phyloP scores from a whole-genome alignment of 2,797 vertebrate species.

The Gymnodraco acuticeps region DNA sequence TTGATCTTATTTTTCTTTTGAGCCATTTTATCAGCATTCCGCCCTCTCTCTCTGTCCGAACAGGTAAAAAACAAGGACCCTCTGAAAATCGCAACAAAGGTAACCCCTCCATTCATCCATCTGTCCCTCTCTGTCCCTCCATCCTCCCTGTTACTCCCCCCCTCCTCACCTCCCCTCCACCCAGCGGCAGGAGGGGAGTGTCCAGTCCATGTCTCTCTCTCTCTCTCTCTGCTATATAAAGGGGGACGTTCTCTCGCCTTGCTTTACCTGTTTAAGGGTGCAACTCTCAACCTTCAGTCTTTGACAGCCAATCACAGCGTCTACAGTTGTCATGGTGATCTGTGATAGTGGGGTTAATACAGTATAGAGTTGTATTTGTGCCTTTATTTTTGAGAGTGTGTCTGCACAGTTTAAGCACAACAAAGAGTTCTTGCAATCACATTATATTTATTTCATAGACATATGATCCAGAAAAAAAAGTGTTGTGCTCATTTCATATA shows the following conservation, averaged over 20 bases:
- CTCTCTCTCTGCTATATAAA: slow-evolving; percentile 82
- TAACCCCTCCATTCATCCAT: slow-evolving; percentile 92
- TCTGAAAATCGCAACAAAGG: slow-evolving; percentile 99
- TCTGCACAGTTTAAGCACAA: slow-evolving; percentile 3
- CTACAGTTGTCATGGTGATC: slow-evolving; percentile 37
- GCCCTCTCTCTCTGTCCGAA: slow-evolving; percentile 97
- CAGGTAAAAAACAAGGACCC: slow-evolving; percentile 99
- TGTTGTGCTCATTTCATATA: too few relatives aligned
- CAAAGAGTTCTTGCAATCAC: slow-evolving; percentile 5
- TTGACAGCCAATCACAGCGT: slow-evolving; percentile 46
- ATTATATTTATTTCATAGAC: background rate
- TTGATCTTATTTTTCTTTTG: slow-evolving; percentile 84
- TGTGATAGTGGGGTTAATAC: background rate
- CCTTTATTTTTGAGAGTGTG: slow-evolving; percentile 5
- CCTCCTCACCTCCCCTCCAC: slow-evolving; percentile 84
- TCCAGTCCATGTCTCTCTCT: slow-evolving; percentile 70
- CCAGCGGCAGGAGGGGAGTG: slow-evolving; percentile 84
- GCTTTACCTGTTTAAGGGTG: slow-evolving; percentile 88
- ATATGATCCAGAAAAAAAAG: background rate
- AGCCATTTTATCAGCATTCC: slow-evolving; percentile 91
- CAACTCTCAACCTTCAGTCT: slow-evolving; percentile 84
- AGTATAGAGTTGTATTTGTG: slow-evolving; percentile 1
- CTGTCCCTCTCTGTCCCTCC: slow-evolving; percentile 83
- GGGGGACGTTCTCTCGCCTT: slow-evolving; percentile 86
- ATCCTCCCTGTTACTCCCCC: slow-evolving; percentile 70